These are phyloP conservation scores for Celastrina argiolus DNA, from an alignment of 2,888 invertebrate genomes.

Conservation along the genomic window DNA sequence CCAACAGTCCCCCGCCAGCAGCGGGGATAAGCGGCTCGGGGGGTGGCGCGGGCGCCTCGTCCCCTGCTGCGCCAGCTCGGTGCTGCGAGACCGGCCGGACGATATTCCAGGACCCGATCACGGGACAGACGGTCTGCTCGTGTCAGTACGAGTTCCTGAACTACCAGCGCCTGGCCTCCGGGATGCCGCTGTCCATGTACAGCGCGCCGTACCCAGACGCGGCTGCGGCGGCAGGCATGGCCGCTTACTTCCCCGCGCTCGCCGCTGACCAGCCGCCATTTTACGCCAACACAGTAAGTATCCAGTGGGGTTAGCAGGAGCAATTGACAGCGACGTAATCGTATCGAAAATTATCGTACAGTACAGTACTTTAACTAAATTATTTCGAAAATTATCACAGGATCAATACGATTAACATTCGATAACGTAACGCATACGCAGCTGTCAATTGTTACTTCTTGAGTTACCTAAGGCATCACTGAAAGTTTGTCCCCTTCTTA, in stretches of 20 bases:
- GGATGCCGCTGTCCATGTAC: slow-evolving; percentile 89
- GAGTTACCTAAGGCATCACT: too few relatives aligned
- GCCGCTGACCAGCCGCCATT: slow-evolving; percentile 92
- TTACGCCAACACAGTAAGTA: slow-evolving; percentile 90
- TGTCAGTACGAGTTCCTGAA: slow-evolving; percentile 93
- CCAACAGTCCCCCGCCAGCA: slow-evolving; percentile 82
- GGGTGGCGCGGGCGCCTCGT: slow-evolving; percentile 69
- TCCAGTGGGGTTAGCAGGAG: too few relatives aligned
- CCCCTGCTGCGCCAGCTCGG: slow-evolving; percentile 77
- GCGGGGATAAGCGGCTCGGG: slow-evolving; percentile 75
- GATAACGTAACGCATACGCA: too few relatives aligned
- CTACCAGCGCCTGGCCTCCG: slow-evolving; percentile 87
- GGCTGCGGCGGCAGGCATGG: slow-evolving; percentile 86
- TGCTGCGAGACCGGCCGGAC: slow-evolving; percentile 96
- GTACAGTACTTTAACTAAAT: too few relatives aligned
- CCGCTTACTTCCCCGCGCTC: slow-evolving; percentile 90
- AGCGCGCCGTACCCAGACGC: slow-evolving; percentile 86
- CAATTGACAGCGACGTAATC: too few relatives aligned
- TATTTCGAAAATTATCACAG: too few relatives aligned
- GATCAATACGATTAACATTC: too few relatives aligned
- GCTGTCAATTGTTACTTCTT: too few relatives aligned
- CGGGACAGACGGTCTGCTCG: slow-evolving; percentile 92
- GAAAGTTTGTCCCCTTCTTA: too few relatives aligned
- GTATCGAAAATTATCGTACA: too few relatives aligned
- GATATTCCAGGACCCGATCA: slow-evolving; percentile 92